These are phyloP conservation scores for Zaprionus kolodkinae DNA, from an alignment of 1,140 invertebrate species.

Conservation along the genomic window DNA sequence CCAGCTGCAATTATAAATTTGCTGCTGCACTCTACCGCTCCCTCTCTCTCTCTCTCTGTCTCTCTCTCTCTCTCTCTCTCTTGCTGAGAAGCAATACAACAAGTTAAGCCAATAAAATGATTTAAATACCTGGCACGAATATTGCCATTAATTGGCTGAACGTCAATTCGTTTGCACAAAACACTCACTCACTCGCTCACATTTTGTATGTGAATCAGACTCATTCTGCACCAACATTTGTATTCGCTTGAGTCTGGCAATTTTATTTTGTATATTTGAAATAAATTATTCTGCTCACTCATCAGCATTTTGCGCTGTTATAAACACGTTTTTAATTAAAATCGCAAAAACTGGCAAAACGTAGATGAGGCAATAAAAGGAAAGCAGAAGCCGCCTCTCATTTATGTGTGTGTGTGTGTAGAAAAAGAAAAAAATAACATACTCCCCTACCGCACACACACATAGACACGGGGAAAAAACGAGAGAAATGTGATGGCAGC, in stretches of 20 bases:
- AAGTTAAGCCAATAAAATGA: slow-evolving; percentile 39
- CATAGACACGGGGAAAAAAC: slow-evolving; percentile 12
- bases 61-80: neutral
- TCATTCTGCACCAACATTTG: slow-evolving; percentile 17
- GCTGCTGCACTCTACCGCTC: slow-evolving; percentile 20
- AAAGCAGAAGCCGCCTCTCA: slow-evolving; percentile 34
- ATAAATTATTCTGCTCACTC: slow-evolving; percentile 82
- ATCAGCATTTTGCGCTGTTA: slow-evolving; percentile 80
- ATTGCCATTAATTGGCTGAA: slow-evolving; percentile 62
- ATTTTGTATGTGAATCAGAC: neutral
- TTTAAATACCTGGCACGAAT: slow-evolving; percentile 50
- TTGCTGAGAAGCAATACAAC: slow-evolving; percentile 6
- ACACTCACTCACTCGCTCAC: neutral
- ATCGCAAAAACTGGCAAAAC: slow-evolving; percentile 77
- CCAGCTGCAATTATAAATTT: slow-evolving; percentile 50
- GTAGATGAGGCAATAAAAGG: slow-evolving; percentile 71
- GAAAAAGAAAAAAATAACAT: slow-evolving; percentile 24
- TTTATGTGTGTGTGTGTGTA: slow-evolving; percentile 18
- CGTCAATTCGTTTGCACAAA: neutral
- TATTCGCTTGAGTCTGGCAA: slow-evolving; percentile 43
- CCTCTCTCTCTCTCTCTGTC: neutral
- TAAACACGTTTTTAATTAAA: slow-evolving; percentile 83
- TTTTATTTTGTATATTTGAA: slow-evolving; percentile 58
- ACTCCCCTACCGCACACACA: neutral
- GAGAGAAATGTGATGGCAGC: slow-evolving; percentile 75